Conservation (phyloP, 1,140 invertebrate species). For the Neodiprion virginianus region DNA sequence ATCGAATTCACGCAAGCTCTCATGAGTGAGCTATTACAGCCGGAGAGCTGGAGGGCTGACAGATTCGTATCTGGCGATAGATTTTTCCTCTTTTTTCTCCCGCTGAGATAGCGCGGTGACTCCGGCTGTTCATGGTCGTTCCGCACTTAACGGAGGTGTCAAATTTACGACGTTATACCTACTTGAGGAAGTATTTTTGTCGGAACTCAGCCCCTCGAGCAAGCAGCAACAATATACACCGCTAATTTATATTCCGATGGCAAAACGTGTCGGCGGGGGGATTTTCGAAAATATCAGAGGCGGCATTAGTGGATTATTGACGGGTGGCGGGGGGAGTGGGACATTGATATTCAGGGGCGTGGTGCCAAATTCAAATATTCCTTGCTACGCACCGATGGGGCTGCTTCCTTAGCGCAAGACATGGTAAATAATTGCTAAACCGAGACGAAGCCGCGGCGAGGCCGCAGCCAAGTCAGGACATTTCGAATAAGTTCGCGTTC, state of each 20-base stretch:
- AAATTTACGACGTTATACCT: not conserved
- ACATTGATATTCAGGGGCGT: slow-evolving; percentile 5
- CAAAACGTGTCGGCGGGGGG: not conserved
- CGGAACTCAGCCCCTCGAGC: not conserved
- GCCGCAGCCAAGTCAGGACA: not conserved
- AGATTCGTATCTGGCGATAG: too few relatives aligned
- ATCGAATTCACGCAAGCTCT: not conserved
- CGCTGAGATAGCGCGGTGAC: too few relatives aligned
- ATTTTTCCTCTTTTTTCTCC: too few relatives aligned
- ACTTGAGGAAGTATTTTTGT: not conserved
- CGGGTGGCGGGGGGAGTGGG: not conserved
- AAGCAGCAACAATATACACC: not conserved
- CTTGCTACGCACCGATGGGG: not conserved
- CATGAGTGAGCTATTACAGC: not conserved
- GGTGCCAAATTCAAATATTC: not conserved
- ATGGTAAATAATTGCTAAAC: not conserved
- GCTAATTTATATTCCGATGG: not conserved
- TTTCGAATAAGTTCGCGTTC: too few relatives aligned
- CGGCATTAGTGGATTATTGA: not conserved
- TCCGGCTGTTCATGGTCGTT: not conserved
- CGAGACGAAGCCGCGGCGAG: not conserved
- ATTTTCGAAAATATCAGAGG: slow-evolving; percentile 1
- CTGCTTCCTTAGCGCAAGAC: not conserved
- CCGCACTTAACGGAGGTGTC: not conserved
- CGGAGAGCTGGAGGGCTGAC: not conserved